These are phyloP conservation scores for Apomyelois bistriatella DNA, from an alignment of 2,888 invertebrate species.

Conservation along the genomic window DNA sequence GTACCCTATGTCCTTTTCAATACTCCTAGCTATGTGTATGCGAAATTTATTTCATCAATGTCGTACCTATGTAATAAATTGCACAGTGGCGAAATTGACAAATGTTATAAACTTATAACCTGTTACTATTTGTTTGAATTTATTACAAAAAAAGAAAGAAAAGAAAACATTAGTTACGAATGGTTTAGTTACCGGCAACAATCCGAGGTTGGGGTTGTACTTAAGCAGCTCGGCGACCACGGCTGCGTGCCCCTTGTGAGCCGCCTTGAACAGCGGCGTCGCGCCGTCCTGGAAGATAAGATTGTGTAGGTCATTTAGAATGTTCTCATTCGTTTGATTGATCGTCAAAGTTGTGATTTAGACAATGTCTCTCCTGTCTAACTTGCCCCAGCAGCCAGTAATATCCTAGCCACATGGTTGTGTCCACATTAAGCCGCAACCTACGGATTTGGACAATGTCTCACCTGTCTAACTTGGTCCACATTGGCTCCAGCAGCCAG, in stretches of 20 bases:
- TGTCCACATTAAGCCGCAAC: slow-evolving; percentile 98
- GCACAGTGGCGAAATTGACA: too few species aligned
- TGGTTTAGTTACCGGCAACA: slow-evolving; percentile 88
- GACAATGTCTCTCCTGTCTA: slow-evolving; percentile 88
- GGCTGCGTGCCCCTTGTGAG: slow-evolving; percentile 95
- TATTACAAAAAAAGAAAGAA: too few species aligned
- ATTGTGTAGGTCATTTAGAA: slow-evolving; percentile 25
- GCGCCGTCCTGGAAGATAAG: slow-evolving; percentile 88
- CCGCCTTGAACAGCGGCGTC: slow-evolving; percentile 95
- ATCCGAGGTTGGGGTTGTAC: slow-evolving; percentile 88
- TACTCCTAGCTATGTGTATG: too few species aligned
- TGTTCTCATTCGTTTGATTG: too few species aligned
- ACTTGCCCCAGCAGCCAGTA: slow-evolving; percentile 90
- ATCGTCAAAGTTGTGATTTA: too few species aligned
- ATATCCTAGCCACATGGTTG: slow-evolving; percentile 86
- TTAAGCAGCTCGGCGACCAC: slow-evolving; percentile 92
- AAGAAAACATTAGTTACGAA: too few species aligned
- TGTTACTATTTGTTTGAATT: too few species aligned
- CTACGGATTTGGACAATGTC: slow-evolving; percentile 82
- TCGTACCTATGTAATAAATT: too few species aligned
- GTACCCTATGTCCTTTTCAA: too few species aligned
- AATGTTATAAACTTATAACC: too few species aligned
- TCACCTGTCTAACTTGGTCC: slow-evolving; percentile 88
- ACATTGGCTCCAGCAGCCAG: slow-evolving; percentile 88
- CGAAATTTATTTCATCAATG: too few species aligned